phyloP scores from a whole-genome alignment of 1,140 invertebrate genomes.

The Dreissena rostriformis region DNA sequence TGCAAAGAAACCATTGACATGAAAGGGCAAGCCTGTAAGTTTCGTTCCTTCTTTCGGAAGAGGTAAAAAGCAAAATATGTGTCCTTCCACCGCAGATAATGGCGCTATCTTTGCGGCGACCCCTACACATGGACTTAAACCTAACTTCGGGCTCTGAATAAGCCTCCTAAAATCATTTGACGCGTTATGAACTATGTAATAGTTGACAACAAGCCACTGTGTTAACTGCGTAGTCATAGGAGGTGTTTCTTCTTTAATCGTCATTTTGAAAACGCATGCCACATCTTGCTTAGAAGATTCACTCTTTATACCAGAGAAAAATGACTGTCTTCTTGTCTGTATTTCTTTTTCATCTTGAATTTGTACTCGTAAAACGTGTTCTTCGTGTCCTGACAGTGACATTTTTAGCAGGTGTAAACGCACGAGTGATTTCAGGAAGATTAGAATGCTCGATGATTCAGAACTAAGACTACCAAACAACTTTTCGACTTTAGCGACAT shows the following conservation, averaged over 20 bases:
- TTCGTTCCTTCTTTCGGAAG: conserved; percentile 60
- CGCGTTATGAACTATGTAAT: conserved; percentile 41
- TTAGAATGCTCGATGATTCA: conserved; percentile 55
- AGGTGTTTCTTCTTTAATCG: no score
- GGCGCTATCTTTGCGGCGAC: conserved; percentile 60
- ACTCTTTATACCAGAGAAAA: no score
- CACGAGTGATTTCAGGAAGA: conserved; percentile 61
- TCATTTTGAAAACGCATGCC: no score
- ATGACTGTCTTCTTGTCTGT: no score
- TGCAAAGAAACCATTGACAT: conserved; percentile 74
- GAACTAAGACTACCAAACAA: conserved; percentile 62
- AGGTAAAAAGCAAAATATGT: conserved; percentile 74
- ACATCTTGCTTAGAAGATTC: no score
- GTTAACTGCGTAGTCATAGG: no score
- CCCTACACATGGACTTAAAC: conserved; percentile 72
- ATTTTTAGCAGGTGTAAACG: no score
- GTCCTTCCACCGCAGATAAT: conserved; percentile 25
- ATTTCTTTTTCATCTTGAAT: no score
- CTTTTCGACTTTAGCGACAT: conserved; percentile 60
- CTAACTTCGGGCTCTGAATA: conserved; percentile 53
- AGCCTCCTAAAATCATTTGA: conserved; percentile 50
- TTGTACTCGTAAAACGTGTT: no score
- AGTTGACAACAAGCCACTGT: conserved; percentile 62
- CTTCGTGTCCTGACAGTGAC: no score
- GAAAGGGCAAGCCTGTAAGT: conserved; percentile 70